Conservation (phyloP, 2,113 vertebrate genomes). For the Halcyon senegalensis region DNA sequence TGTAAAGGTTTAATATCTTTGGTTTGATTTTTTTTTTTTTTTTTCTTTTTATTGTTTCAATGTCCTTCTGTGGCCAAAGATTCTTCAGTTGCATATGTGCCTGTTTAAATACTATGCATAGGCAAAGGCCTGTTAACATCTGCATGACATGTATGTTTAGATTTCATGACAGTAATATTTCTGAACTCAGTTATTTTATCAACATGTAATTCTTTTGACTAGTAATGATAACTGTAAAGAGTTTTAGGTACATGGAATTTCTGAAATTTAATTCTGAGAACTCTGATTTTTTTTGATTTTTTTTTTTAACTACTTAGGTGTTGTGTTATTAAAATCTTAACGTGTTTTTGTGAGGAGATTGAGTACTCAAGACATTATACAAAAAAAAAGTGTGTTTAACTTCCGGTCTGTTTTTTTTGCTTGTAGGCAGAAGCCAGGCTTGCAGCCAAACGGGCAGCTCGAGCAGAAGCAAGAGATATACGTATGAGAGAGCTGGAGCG, state of each 20-base stretch:
- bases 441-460: slow-evolving; percentile 93
- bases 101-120: neutral
- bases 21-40: neutral
- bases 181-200: neutral
- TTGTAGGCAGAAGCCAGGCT: slow-evolving; percentile 94
- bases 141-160: neutral
- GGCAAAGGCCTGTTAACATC: neutral
- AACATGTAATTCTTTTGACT: neutral
- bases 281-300: neutral
- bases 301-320: neutral
- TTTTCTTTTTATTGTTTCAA: neutral
- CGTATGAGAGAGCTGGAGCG: slow-evolving; percentile 96
- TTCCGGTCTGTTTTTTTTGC: neutral
- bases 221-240: neutral
- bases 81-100: neutral
- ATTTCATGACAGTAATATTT: neutral
- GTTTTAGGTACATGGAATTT: neutral
- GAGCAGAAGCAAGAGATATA: slow-evolving; percentile 96
- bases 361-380: neutral
- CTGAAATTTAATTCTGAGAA: neutral
- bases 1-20: neutral
- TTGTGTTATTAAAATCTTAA: neutral
- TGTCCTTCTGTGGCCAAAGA: neutral
- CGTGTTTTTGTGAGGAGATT: neutral
- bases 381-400: neutral